Percentiles rank a stretch among this genome's conserved stretches.
phyloP scores from a whole-genome alignment of 2,113 vertebrate genomes.

The Prunella himalayana region DNA sequence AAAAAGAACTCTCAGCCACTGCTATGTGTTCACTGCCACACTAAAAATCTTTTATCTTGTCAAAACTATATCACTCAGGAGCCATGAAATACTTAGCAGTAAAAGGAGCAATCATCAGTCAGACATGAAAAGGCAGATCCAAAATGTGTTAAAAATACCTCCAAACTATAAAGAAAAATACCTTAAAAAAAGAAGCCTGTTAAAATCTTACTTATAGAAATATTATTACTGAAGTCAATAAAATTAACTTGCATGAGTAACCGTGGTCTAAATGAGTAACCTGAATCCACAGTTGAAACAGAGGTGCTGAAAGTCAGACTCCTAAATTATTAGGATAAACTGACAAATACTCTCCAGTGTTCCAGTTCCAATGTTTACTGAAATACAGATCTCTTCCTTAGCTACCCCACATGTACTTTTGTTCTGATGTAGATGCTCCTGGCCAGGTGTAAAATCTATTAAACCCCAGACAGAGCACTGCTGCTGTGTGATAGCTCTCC shows the following conservation, averaged over 20 bases:
- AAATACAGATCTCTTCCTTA: not conserved
- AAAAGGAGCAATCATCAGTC: not conserved
- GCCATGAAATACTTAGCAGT: not conserved
- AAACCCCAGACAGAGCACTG: not conserved
- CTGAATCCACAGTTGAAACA: not conserved
- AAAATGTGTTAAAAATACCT: not conserved
- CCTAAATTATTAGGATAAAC: not conserved
- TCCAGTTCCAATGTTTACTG: not conserved
- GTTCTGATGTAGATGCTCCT: not conserved
- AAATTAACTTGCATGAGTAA: not conserved
- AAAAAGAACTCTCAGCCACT: not conserved
- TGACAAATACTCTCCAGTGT: not conserved
- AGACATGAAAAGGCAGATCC: not conserved
- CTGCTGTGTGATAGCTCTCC: not conserved
- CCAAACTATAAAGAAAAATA: not conserved
- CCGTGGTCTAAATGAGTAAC: not conserved
- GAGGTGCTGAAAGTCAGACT: not conserved
- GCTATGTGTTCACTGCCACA: not conserved
- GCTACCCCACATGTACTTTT: not conserved
- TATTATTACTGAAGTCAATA: not conserved
- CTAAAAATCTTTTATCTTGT: not conserved
- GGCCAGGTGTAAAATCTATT: not conserved
- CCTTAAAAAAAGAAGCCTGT: not conserved
- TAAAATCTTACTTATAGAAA: not conserved
- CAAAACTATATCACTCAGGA: not conserved